These are phyloP conservation scores for Scaptomyza graminum DNA, from an alignment of 1,140 invertebrate genomes.

Conservation along the genomic window DNA sequence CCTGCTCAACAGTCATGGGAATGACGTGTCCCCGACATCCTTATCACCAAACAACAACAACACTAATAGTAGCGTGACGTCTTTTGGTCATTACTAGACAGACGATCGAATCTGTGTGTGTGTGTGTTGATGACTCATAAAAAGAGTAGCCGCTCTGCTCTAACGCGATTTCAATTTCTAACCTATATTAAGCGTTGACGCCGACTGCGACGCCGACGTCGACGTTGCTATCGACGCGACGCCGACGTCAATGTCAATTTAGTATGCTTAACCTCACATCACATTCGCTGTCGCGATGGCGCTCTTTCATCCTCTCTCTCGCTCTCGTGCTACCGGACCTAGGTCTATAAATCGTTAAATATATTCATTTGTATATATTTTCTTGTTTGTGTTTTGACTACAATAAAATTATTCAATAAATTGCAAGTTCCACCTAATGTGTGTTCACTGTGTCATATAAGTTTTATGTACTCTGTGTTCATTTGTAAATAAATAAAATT, in stretches of 20 bases:
- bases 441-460: neutral
- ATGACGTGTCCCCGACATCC: constrained; percentile 71
- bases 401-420: neutral
- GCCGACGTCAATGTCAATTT: constrained; percentile 22
- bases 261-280: constrained; percentile 40
- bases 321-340: constrained; percentile 58
- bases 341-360: constrained; percentile 64
- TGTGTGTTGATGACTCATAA: constrained; percentile 53
- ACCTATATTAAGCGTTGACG: constrained; percentile 54
- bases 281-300: constrained; percentile 7
- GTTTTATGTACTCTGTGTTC: constrained; percentile 1
- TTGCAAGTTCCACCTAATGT: neutral
- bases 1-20: constrained; percentile 22
- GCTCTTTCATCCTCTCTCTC: constrained; percentile 11
- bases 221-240: constrained; percentile 5
- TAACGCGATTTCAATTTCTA: constrained; percentile 45
- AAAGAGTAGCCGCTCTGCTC: constrained; percentile 22
- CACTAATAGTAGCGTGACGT: constrained; percentile 42
- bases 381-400: too few relatives aligned
- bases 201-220: neutral
- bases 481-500: neutral
- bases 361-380: neutral
- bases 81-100: constrained; percentile 29
- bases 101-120: constrained; percentile 2
- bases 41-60: constrained; percentile 44